Evolutionary conservation across 2,113 vertebrate genomes (phyloP), one percentile per base, ranked within the genome.

Genomic region (Boulengeromyrus knoepffleri): DNA sequence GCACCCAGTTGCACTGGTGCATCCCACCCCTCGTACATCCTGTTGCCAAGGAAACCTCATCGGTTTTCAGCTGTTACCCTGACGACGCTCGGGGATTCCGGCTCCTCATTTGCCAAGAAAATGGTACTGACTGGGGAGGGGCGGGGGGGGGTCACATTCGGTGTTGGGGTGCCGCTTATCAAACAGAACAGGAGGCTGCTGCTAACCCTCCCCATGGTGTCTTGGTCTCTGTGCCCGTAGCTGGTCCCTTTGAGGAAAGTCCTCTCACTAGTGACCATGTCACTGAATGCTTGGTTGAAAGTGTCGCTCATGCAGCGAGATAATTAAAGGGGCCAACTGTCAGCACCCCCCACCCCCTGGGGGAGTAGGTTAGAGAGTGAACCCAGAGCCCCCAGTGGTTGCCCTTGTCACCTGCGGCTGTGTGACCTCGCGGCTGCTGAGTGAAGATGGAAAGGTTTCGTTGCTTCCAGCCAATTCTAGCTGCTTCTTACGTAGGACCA

Each of bases 41-140:
- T 3, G 93, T 94, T 93, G 87, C 91, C 15, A 90, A 88, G 87
- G 92, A 93, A 94, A 94, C 92, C 10, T 86, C 89, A 42, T 52
- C 58, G 90, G 80, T 89, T 91, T 93, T 91, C n/a, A 85, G 56
- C 88, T 85, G 94, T 95, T 95, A 90, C 93, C 93, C 89, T 95
- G 94, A 90, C 94, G 91, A 95, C 94, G 36, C 91, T 88, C 89
- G 80, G 85, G 88, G 83, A 91, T 88, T 87, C 85, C 89, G 46
- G 47, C 83, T 66, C 92, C 56, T 90, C 86, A 93, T 93, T 94
- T 93, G 89, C 45, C 87, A 50, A 90, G 56, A 91, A 77, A 87
- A 92, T 89, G 66, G 70, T 5, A 15, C 47, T 36, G 52, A 74
- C 84, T 0, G 70, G 36, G 36, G 36, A 39, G 47, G 10, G 39